These are phyloP conservation scores for Geotrupes spiniger DNA, from an alignment of 2,888 invertebrate genomes.

Conservation along the genomic window DNA sequence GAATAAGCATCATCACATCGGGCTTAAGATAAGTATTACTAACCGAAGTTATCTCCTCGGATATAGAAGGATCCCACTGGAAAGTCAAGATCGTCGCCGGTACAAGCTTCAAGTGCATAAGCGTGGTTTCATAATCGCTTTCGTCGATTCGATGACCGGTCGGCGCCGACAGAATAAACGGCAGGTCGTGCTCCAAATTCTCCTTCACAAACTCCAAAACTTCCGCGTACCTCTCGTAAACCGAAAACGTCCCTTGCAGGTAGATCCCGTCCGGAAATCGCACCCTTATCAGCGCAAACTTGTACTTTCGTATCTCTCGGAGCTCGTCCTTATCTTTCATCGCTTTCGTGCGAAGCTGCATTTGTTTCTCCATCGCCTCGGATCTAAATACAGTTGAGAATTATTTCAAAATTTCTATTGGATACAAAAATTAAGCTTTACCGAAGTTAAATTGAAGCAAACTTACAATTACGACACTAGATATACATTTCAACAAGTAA, in stretches of 20 bases:
- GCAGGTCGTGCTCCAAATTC: constrained; percentile 65
- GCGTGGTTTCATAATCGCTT: constrained; percentile 66
- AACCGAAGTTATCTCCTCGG: constrained; percentile 54
- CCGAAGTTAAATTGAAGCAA: too few relatives aligned
- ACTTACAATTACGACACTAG: too few relatives aligned
- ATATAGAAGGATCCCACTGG: constrained; percentile 60
- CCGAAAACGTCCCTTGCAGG: constrained; percentile 85
- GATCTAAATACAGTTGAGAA: constrained; percentile 50
- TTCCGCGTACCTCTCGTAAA: constrained; percentile 72
- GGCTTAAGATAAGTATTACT: constrained; percentile 69
- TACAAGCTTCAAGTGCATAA: constrained; percentile 76
- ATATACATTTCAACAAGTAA: too few relatives aligned
- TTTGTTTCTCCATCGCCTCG: constrained; percentile 75
- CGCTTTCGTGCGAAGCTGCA: constrained; percentile 87
- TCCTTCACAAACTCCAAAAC: constrained; percentile 80
- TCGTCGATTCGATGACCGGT: constrained; percentile 66
- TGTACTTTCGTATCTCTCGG: constrained; percentile 76
- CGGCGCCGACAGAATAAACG: constrained; percentile 68
- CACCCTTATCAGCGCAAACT: constrained; percentile 80
- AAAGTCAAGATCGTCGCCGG: constrained; percentile 82
- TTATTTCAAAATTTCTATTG: background rate
- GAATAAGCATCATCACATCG: constrained; percentile 70
- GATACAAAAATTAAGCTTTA: background rate
- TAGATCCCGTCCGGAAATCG: constrained; percentile 85
- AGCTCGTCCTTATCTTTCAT: constrained; percentile 91